A percentile compares a stretch with the other conserved stretches of the same genome.
phyloP scores from a whole-genome alignment of 1,140 invertebrate genomes.

The Paramacrobiotus metropolitanus region DNA sequence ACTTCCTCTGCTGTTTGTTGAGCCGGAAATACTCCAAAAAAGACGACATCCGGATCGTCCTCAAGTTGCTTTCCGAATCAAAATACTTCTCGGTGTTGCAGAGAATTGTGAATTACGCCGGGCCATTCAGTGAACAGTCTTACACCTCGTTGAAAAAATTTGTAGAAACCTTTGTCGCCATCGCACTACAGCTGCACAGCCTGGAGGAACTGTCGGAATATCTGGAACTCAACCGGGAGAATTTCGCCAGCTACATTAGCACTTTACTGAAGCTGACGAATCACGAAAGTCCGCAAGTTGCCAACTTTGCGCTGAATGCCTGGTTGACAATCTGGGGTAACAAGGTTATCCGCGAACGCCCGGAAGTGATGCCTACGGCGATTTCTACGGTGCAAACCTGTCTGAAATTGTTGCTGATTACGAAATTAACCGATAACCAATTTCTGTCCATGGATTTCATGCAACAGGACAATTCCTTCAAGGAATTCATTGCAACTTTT shows the following conservation, averaged over 20 bases:
- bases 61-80: neutral
- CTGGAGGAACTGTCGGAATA: neutral
- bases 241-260: neutral
- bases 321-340: slow-evolving; percentile 3
- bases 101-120: neutral
- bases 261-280: neutral
- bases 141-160: slow-evolving; percentile 2
- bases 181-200: neutral
- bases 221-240: neutral
- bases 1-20: neutral
- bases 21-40: slow-evolving; percentile 4
- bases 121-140: neutral
- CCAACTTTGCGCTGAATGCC: neutral
- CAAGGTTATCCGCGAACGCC: neutral
- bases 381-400: neutral
- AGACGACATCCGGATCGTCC: neutral
- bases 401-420: neutral
- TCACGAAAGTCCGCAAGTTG: neutral
- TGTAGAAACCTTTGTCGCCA: neutral
- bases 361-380: neutral
- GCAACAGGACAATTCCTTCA: neutral
- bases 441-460: neutral
- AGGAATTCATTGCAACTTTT: neutral
- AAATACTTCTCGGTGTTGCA: neutral
- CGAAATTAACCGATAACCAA: neutral